Conservation (phyloP, 2,888 invertebrate genomes). For the Strigamia maritima region DNA sequence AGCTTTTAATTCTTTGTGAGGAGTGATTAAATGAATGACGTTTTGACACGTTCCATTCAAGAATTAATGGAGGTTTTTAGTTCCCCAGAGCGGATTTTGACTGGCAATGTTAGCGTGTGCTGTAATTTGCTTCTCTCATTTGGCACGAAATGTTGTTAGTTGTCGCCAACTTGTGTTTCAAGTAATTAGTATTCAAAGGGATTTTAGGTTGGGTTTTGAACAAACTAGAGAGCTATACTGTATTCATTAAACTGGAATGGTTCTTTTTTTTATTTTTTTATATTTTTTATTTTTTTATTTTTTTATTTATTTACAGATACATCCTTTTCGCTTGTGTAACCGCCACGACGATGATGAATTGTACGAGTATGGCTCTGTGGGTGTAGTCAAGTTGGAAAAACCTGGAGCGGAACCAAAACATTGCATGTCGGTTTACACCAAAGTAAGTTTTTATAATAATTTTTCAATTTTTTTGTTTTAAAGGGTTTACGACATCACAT, state of each 20-base stretch:
- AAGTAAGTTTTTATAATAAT: slow-evolving; percentile 31
- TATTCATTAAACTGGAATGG: not conserved
- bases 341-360: slow-evolving; percentile 37
- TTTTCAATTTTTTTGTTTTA: not conserved
- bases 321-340: slow-evolving; percentile 39
- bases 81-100: not conserved
- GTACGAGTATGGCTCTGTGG: slow-evolving; percentile 35
- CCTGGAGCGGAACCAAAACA: slow-evolving; percentile 36
- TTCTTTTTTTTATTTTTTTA: not conserved
- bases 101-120: not conserved
- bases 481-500: too few relatives aligned
- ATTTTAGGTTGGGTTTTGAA: not conserved
- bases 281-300: slow-evolving; percentile 5
- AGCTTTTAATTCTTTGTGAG: not conserved
- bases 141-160: not conserved
- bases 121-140: not conserved
- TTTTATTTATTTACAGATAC: slow-evolving; percentile 35
- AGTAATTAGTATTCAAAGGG: not conserved
- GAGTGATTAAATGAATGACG: not conserved
- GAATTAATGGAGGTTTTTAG: not conserved
- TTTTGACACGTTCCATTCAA: not conserved
- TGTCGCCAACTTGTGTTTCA: not conserved
- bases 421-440: slow-evolving; percentile 37
- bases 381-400: slow-evolving; percentile 38
- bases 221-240: not conserved